Evolutionary conservation across 2,888 invertebrate species (phyloP).

Genomic region (Agapostemon virescens): DNA sequence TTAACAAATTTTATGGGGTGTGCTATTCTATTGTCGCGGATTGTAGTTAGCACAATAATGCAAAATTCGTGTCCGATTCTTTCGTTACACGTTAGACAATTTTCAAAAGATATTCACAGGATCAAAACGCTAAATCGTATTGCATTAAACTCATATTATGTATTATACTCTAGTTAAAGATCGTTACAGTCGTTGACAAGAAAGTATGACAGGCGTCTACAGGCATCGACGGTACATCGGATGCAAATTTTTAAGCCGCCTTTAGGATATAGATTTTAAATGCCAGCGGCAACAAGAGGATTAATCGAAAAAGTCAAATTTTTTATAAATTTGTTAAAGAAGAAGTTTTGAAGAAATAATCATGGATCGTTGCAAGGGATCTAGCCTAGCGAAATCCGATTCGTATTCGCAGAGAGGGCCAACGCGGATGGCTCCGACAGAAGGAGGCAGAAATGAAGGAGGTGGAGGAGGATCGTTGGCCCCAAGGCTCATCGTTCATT

Average conservation of each 20-base stretch:
- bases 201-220: too few relatives aligned
- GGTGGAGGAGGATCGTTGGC: conserved; percentile 60
- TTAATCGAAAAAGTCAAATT: not conserved
- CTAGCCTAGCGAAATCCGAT: conserved; percentile 73
- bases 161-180: not conserved
- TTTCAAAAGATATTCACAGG: too few relatives aligned
- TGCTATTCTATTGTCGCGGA: too few relatives aligned
- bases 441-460: conserved; percentile 46
- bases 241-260: not conserved
- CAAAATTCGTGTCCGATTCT: too few relatives aligned
- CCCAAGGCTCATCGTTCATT: conserved; percentile 79
- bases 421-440: conserved; percentile 23
- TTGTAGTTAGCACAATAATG: too few relatives aligned
- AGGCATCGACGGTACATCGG: not conserved
- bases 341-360: not conserved
- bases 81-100: too few relatives aligned
- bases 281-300: not conserved
- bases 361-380: not conserved
- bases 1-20: too few relatives aligned
- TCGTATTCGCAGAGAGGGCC: conserved; percentile 69
- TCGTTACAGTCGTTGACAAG: too few relatives aligned
- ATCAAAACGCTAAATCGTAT: too few relatives aligned
- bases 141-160: too few relatives aligned
- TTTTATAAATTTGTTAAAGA: not conserved
- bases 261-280: too few relatives aligned